A percentile compares a stretch with the other conserved stretches of the same genome.
Evolutionary conservation across 2,797 vertebrate genomes (phyloP).

Genomic region (Eleutherodactylus coqui): DNA sequence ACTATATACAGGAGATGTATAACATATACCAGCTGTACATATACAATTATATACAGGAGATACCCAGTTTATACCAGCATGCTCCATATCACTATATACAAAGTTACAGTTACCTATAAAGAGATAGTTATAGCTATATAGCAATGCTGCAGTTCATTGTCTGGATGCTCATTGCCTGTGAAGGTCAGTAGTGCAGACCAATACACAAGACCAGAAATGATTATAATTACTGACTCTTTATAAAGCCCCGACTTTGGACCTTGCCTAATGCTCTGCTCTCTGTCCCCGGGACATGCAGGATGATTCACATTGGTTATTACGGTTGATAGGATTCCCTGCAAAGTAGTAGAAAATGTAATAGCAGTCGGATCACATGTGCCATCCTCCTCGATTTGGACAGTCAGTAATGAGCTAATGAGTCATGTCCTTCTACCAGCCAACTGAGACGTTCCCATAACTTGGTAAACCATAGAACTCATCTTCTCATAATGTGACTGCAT

Average conservation of each 20-base stretch:
- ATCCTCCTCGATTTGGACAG: neutral
- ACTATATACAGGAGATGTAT: too few species aligned
- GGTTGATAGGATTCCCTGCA: constrained; percentile 25
- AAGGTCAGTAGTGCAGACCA: constrained; percentile 41
- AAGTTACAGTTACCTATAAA: too few species aligned
- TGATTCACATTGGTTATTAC: constrained; percentile 23
- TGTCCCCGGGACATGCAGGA: constrained; percentile 24
- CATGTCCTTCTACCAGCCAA: constrained; percentile 15
- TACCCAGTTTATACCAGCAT: too few species aligned
- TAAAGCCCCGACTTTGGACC: constrained; percentile 28
- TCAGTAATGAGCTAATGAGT: constrained; percentile 33
- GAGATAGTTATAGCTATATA: neutral
- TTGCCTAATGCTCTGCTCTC: neutral
- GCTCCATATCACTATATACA: too few species aligned
- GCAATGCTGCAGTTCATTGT: neutral
- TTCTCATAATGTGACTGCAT: neutral
- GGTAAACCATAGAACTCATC: neutral
- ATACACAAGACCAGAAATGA: constrained; percentile 19
- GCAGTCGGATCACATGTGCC: constrained; percentile 3
- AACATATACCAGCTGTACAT: too few species aligned
- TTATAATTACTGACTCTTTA: constrained; percentile 45
- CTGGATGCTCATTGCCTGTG: neutral
- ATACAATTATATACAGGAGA: too few species aligned
- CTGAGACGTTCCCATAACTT: neutral
- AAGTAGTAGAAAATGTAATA: constrained; percentile 30